Conservation (phyloP, 1,140 invertebrate genomes). For the Hyles euphorbiae region DNA sequence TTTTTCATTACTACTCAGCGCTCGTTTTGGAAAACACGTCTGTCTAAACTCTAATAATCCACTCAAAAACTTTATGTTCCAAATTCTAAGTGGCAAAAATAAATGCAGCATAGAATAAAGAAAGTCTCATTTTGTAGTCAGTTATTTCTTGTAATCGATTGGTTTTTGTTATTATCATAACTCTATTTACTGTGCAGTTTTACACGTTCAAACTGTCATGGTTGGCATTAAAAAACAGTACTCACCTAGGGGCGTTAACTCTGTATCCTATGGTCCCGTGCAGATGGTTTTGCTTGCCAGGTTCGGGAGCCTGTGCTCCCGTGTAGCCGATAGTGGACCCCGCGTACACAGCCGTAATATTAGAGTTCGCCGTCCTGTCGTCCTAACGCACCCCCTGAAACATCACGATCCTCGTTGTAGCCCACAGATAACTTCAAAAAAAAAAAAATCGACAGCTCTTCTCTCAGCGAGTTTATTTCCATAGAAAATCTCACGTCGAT, state of each 20-base stretch:
- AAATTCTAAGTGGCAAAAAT: no score
- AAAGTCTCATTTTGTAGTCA: no score
- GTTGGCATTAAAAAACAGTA: slow-evolving; percentile 7
- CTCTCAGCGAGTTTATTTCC: not conserved
- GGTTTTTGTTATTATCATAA: no score
- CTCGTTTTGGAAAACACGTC: no score
- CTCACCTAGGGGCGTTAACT: slow-evolving; percentile 67
- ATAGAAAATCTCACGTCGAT: no score
- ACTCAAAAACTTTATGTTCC: no score
- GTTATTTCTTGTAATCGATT: no score
- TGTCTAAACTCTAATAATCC: no score
- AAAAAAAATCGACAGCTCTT: slow-evolving; percentile 1
- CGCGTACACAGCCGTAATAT: slow-evolving; percentile 62
- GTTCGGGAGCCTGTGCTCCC: slow-evolving; percentile 63
- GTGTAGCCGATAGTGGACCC: slow-evolving; percentile 45
- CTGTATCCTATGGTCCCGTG: slow-evolving; percentile 68
- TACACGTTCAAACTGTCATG: no score
- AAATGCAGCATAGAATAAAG: no score
- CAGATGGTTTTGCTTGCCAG: slow-evolving; percentile 56
- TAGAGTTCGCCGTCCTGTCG: slow-evolving; percentile 70
- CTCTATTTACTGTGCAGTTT: no score
- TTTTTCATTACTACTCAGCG: no score
- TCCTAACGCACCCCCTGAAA: slow-evolving; percentile 62
- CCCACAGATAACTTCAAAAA: slow-evolving; percentile 14
- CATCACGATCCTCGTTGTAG: slow-evolving; percentile 53